phyloP scores from a whole-genome alignment of 1,140 invertebrate species.

The Homalodisca vitripennis region DNA sequence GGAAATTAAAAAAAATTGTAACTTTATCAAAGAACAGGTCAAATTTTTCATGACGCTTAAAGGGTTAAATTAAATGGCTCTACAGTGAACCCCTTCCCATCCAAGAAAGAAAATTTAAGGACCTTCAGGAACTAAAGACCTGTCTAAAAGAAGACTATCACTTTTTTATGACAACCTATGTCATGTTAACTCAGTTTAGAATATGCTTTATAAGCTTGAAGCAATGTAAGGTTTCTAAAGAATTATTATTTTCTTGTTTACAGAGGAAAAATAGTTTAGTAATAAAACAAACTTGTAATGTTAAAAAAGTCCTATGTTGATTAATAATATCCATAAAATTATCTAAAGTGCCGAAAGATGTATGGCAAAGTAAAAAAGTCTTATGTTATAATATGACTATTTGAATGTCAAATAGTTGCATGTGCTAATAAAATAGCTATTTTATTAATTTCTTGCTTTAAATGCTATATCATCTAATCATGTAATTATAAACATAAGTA shows the following conservation, averaged over 20 bases:
- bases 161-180: constrained; percentile 28
- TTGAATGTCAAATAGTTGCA: not conserved
- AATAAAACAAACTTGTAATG: not conserved
- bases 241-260: not conserved
- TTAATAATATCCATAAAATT: not conserved
- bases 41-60: too few relatives aligned
- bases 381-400: not conserved
- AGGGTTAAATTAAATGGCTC: too few relatives aligned
- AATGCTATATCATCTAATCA: not conserved
- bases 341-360: not conserved
- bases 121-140: constrained; percentile 27
- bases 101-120: too few relatives aligned
- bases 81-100: too few relatives aligned
- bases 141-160: constrained; percentile 27
- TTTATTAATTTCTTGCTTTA: not conserved
- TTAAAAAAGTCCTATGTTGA: not conserved
- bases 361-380: not conserved
- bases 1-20: too few relatives aligned
- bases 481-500: not conserved
- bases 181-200: not conserved
- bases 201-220: not conserved
- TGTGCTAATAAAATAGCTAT: not conserved
- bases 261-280: not conserved
- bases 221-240: not conserved
- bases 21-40: too few relatives aligned